Base-by-base conservation (phyloP, 2,113 vertebrate genomes). In the Hyla sarda region DNA sequence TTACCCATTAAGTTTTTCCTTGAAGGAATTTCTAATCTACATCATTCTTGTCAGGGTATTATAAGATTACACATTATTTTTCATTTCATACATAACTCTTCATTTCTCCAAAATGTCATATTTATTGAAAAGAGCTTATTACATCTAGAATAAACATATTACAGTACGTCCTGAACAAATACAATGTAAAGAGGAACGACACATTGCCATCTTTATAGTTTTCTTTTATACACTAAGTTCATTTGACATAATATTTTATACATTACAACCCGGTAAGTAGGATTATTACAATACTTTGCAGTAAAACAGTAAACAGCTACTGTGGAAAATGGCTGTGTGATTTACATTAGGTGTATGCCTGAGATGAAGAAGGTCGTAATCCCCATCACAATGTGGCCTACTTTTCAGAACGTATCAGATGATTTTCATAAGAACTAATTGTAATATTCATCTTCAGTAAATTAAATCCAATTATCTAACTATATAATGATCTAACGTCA, bases 111-210 rank as follows among this genome's bases (percentile, higher is more conserved):
- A 79, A 79, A 79, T 14, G n/a, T 48, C 32, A 28, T 62, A 37
- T 62, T 62, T 80, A 80, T 80, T 80, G 14, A 45, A 80, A 79
- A 52, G 45, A 75, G n/a, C 23, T 50, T 28, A 7, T 76, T 50
- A 76, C 47, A 50, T 25, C 73, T 48, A 50, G 47, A 62, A 80
- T 41, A 23, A 62, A 78, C 72, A 48, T 19, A 21, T 71, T 71
- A 71, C 48, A 54, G 48, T 32, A 54, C 75, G 32, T 80, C 21
- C 34, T 60, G 1, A 41, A 60, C 54, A 62, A 80, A 80, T 62
- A 60, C 54, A 60, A 80, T 37, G 56, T 37, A 80, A 34, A 54
- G 34, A 58, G 34, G 56, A 80, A 37, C 21, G 8, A 48, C 73
- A 76, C 45, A 48, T 28, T 50, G 54, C 56, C 77, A 62, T 80